Evolutionary conservation across 2,797 vertebrate genomes (phyloP).

Genomic region (Tragopan temminckii): DNA sequence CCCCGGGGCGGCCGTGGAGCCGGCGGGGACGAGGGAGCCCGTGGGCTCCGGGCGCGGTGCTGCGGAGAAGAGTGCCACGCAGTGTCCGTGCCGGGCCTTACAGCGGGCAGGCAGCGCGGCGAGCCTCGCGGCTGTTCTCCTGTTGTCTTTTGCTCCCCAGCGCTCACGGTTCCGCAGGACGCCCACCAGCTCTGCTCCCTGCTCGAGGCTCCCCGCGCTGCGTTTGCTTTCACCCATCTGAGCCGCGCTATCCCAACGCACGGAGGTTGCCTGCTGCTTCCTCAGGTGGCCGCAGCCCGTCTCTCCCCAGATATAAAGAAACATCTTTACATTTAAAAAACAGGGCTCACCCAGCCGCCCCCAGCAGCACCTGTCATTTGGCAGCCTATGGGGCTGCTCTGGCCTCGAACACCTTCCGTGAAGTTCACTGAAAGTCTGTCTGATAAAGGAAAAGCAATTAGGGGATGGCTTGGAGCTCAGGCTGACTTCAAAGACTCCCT

Average conservation of each 20-base stretch:
- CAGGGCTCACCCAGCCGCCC: neutral
- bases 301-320: neutral
- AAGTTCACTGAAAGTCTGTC: neutral
- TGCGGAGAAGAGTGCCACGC: slow-evolving; percentile 43
- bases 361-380: neutral
- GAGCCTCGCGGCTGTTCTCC: neutral
- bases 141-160: neutral
- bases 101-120: neutral
- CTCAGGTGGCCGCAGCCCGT: neutral
- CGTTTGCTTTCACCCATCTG: neutral
- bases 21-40: fast-evolving
- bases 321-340: neutral
- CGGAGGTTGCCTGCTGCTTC: neutral
- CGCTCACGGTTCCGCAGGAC: neutral
- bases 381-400: neutral
- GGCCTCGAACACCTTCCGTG: neutral
- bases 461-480: neutral
- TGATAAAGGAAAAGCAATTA: neutral
- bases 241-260: neutral
- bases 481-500: neutral
- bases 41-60: neutral
- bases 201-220: neutral
- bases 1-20: fast-evolving
- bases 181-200: neutral
- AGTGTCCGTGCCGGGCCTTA: neutral